Evolutionary conservation across 2,797 vertebrate genomes (phyloP).

Genomic region (Enteromius unitaeniatus): DNA sequence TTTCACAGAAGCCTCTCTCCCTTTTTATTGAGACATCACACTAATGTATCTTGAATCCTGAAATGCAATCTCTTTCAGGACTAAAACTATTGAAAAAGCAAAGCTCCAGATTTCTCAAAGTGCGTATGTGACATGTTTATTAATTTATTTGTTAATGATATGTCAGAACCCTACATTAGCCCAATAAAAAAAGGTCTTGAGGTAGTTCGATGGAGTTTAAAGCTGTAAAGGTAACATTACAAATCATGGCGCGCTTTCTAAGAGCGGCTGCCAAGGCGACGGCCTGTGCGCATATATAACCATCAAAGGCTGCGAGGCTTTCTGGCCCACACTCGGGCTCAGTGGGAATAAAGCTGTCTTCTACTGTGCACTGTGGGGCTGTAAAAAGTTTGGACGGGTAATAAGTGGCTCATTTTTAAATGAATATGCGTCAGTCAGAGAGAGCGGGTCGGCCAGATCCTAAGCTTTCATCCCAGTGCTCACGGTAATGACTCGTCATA

Average conservation of each 20-base stretch:
- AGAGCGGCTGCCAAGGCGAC: constrained; percentile 67
- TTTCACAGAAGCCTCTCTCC: not conserved
- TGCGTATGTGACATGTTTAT: constrained; percentile 57
- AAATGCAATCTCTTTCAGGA: not conserved
- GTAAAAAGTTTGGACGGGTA: constrained; percentile 66
- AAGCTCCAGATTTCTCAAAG: constrained; percentile 7
- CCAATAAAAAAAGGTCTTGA: constrained; percentile 70
- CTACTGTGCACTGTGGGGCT: constrained; percentile 58
- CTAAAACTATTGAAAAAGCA: not conserved
- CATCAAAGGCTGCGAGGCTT: constrained; percentile 57
- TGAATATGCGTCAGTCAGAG: constrained; percentile 70
- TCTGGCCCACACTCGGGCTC: constrained; percentile 53
- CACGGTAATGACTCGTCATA: constrained; percentile 65
- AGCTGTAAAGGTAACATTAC: constrained; percentile 72
- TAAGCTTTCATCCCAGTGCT: constrained; percentile 71
- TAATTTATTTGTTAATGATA: constrained; percentile 69
- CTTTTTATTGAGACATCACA: not conserved
- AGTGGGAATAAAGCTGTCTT: constrained; percentile 67
- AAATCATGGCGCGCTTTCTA: constrained; percentile 70
- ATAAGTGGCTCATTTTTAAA: constrained; percentile 76
- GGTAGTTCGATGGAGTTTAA: constrained; percentile 75
- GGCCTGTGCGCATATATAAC: constrained; percentile 59
- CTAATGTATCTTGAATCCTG: not conserved
- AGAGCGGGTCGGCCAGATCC: constrained; percentile 63
- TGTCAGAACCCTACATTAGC: constrained; percentile 72